A percentile compares a stretch with the other conserved stretches of the same genome.
Conservation (phyloP, 2,888 invertebrate species). For the Lasioglossum pauxillum region DNA sequence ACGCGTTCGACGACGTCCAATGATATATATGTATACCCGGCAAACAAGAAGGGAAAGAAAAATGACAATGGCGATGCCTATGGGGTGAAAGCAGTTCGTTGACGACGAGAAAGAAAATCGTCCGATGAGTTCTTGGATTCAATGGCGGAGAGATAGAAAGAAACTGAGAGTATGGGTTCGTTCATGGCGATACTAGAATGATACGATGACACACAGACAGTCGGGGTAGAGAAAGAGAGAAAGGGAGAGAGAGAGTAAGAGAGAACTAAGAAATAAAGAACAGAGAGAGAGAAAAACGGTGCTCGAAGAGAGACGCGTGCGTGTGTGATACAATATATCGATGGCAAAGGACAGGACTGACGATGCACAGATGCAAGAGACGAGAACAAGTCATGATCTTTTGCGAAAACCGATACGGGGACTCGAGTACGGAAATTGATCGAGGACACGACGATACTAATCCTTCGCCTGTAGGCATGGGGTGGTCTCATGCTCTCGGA, state of each 20-base stretch:
- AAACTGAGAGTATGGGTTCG: neutral
- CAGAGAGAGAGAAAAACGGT: conserved; percentile 50
- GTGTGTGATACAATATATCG: conserved; percentile 61
- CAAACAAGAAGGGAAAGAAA: neutral
- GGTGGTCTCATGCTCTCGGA: conserved; percentile 13
- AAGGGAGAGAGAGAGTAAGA: neutral
- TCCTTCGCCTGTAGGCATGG: conserved; percentile 18
- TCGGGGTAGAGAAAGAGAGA: neutral
- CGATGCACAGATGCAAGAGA: conserved; percentile 77
- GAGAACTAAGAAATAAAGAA: conserved; percentile 29
- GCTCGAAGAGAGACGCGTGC: conserved; percentile 66
- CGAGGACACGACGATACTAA: conserved; percentile 54
- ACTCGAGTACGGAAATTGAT: conserved; percentile 47
- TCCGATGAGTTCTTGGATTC: conserved; percentile 7
- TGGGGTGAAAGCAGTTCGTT: neutral
- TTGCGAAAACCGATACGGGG: conserved; percentile 41
- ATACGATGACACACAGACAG: conserved; percentile 43
- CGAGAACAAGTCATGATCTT: conserved; percentile 45
- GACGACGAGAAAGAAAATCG: conserved; percentile 11
- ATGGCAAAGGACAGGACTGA: conserved; percentile 64
- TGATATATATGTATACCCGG: conserved; percentile 13
- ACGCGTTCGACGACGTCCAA: conserved; percentile 42
- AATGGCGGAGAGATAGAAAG: neutral
- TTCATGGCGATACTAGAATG: conserved; percentile 18
- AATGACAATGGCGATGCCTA: conserved; percentile 8